phyloP scores from a whole-genome alignment of 2,888 invertebrate genomes.

The Sinopyrophorus schimmeli region DNA sequence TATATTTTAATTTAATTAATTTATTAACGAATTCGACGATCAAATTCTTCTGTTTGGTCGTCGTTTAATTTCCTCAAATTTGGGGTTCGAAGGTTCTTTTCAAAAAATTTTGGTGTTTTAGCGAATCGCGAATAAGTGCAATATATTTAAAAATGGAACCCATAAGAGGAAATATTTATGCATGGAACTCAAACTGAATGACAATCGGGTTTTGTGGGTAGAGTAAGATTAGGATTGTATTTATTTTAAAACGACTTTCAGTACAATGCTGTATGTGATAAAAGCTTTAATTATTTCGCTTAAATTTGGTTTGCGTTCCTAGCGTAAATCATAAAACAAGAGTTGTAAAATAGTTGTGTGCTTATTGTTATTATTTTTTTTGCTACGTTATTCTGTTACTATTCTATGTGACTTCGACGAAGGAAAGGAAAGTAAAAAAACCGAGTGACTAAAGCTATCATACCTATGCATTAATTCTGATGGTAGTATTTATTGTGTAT shows the following conservation, averaged over 20 bases:
- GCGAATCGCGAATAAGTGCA: background rate
- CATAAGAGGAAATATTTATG: conserved; percentile 9
- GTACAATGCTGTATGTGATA: conserved; percentile 25
- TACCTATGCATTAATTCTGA: conserved; percentile 9
- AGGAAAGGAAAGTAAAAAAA: no score
- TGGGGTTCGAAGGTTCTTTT: no score
- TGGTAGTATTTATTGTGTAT: conserved; percentile 26
- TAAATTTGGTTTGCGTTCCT: conserved; percentile 23
- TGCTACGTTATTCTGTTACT: conserved; percentile 9
- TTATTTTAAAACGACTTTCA: no score
- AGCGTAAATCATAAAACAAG: conserved; percentile 1
- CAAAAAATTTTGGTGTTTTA: background rate
- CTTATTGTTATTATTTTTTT: conserved; percentile 18
- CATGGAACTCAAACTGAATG: conserved; percentile 24
- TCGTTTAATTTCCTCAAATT: conserved; percentile 7
- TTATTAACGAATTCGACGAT: conserved; percentile 15
- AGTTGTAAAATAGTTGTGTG: conserved; percentile 20
- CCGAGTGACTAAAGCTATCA: no score
- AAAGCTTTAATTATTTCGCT: conserved; percentile 5
- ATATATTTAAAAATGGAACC: conserved; percentile 3
- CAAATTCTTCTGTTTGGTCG: background rate
- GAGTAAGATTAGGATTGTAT: conserved; percentile 2
- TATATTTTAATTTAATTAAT: conserved; percentile 20
- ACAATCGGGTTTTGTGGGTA: conserved; percentile 10
- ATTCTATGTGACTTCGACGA: conserved; percentile 23